phyloP scores from a whole-genome alignment of 1,140 invertebrate genomes.

The Drosophila albomicans region DNA sequence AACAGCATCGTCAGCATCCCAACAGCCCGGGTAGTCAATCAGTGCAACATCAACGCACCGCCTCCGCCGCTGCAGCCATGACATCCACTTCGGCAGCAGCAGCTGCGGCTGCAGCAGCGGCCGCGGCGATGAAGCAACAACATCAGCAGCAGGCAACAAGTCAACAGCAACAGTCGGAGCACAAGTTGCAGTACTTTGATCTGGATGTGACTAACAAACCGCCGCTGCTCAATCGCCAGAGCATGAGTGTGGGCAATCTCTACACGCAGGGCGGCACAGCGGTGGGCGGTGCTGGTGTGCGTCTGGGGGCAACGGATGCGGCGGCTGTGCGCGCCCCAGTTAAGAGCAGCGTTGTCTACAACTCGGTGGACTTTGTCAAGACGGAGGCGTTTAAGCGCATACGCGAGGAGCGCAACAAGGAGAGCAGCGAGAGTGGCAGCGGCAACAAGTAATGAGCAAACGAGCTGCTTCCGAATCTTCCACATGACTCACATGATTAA shows the following conservation, averaged over 20 bases:
- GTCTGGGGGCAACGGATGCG: constrained; percentile 53
- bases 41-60: constrained; percentile 75
- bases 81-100: constrained; percentile 34
- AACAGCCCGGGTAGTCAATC: constrained; percentile 69
- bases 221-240: constrained; percentile 66
- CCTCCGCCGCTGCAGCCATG: constrained; percentile 66
- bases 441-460: constrained; percentile 10
- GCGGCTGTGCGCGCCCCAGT: constrained; percentile 52
- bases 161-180: constrained; percentile 60
- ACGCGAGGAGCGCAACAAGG: constrained; percentile 90
- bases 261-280: constrained; percentile 48
- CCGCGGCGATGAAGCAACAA: constrained; percentile 44
- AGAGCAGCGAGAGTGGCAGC: constrained; percentile 65
- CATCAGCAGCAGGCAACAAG: constrained; percentile 23
- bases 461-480: background rate
- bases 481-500: constrained; percentile 37
- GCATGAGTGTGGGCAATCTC: constrained; percentile 70
- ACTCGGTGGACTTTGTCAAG: constrained; percentile 96
- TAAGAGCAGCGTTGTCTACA: constrained; percentile 89
- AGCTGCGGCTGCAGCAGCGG: constrained; percentile 10
- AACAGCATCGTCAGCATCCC: constrained; percentile 65
- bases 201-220: constrained; percentile 87
- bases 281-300: constrained; percentile 31
- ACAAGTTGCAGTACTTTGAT: constrained; percentile 89
- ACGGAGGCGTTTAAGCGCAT: constrained; percentile 95